phyloP scores from a whole-genome alignment of 2,888 invertebrate species.

The Heliconius erato region DNA sequence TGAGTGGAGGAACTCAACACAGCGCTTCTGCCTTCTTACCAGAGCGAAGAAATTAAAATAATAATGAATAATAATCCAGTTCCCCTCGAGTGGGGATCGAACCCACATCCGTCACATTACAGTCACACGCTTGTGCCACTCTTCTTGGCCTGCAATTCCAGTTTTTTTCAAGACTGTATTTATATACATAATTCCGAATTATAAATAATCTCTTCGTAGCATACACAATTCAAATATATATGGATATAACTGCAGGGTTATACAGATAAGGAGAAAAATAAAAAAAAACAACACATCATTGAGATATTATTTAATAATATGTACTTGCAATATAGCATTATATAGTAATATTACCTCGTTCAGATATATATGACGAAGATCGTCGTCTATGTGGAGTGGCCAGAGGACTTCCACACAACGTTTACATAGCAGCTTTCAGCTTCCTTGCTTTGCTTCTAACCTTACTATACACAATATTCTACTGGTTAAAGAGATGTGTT shows the following conservation, averaged over 20 bases:
- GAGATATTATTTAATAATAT: neutral
- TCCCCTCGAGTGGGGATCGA: no score
- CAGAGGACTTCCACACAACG: conserved; percentile 63
- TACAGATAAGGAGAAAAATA: neutral
- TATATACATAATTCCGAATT: no score
- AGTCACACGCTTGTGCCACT: no score
- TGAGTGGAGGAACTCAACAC: no score
- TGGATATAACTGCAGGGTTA: neutral
- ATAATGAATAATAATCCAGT: no score
- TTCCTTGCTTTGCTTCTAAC: conserved; percentile 72
- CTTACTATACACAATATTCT: conserved; percentile 69
- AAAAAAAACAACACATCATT: neutral
- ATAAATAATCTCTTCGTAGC: no score
- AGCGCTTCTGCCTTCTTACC: no score
- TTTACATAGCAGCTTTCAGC: conserved; percentile 72
- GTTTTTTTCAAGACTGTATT: no score
- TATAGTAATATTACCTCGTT: neutral
- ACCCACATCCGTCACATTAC: no score
- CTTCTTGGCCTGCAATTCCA: no score
- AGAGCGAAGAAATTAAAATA: no score
- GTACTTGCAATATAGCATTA: neutral
- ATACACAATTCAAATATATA: no score
- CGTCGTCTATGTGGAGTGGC: conserved; percentile 67
- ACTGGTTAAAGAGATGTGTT: conserved; percentile 78
- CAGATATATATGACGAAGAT: conserved; percentile 80